phyloP scores from a whole-genome alignment of 2,797 vertebrate species.

The Trachurus trachurus region DNA sequence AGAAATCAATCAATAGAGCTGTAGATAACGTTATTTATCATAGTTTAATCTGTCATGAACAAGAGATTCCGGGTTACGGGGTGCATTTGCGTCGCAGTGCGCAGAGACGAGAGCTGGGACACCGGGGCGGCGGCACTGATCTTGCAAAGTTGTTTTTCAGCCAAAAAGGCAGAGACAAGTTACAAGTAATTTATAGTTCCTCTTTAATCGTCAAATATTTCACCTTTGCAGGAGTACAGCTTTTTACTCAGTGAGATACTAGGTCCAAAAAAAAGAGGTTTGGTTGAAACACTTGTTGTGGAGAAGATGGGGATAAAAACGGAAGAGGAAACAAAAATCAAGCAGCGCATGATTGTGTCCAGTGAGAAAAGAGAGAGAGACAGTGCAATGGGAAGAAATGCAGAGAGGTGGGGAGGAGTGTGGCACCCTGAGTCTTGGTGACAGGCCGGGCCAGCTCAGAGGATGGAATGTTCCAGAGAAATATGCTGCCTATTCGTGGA shows the following conservation, averaged over 20 bases:
- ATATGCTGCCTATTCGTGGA: constrained; percentile 81
- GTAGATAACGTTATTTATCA: too few species aligned
- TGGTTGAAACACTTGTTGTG: background rate
- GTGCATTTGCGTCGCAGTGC: too few species aligned
- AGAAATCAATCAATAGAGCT: too few species aligned
- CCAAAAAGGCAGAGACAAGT: too few species aligned
- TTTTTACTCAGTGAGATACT: background rate
- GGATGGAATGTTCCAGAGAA: constrained; percentile 82
- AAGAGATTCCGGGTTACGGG: too few species aligned
- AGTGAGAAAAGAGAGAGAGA: constrained; percentile 9
- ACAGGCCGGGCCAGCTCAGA: constrained; percentile 69
- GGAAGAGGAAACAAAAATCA: background rate
- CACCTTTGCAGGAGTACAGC: background rate
- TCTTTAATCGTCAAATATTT: background rate
- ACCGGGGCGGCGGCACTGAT: too few species aligned
- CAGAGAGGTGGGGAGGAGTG: constrained; percentile 65
- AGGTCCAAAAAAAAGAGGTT: background rate
- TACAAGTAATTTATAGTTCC: too few species aligned
- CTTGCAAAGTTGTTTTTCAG: too few species aligned
- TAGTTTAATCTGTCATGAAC: too few species aligned
- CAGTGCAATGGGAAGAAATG: constrained; percentile 37
- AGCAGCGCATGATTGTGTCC: constrained; percentile 4
- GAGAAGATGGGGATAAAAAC: background rate
- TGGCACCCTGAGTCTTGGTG: constrained; percentile 74
- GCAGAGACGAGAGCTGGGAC: too few species aligned